phyloP scores from a whole-genome alignment of 2,113 vertebrate genomes.

The Chauna torquata region DNA sequence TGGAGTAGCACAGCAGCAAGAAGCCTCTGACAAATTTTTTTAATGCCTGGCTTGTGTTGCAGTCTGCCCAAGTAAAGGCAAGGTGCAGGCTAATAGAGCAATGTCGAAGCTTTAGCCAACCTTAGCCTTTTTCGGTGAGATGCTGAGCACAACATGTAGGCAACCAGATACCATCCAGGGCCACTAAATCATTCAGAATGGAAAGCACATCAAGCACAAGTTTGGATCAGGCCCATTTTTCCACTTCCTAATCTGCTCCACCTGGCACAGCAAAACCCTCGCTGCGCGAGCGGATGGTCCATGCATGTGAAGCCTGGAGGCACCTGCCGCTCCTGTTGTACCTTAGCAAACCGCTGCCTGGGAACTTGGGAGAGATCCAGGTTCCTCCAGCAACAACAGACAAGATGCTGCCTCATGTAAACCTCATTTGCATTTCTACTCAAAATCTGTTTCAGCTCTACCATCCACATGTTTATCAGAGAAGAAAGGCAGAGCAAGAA shows the following conservation, averaged over 20 bases:
- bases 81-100: neutral
- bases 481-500: neutral
- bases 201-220: neutral
- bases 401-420: slow-evolving; percentile 16
- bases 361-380: slow-evolving; percentile 51
- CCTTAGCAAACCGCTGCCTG: slow-evolving; percentile 41
- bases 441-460: slow-evolving; percentile 42
- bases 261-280: neutral
- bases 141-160: neutral
- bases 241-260: neutral
- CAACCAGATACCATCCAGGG: neutral
- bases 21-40: neutral
- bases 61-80: neutral
- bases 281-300: neutral
- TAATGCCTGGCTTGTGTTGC: neutral
- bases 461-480: neutral
- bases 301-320: neutral
- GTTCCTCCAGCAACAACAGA: neutral
- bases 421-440: slow-evolving; percentile 46
- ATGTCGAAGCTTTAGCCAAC: neutral
- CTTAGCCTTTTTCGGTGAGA: neutral
- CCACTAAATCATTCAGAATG: neutral
- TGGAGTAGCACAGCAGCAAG: neutral
- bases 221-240: neutral
- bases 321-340: slow-evolving; percentile 17